Evolutionary conservation across 92 coral and sea anemone species (phyloP).

Genomic region (Paramuricea clavata): DNA sequence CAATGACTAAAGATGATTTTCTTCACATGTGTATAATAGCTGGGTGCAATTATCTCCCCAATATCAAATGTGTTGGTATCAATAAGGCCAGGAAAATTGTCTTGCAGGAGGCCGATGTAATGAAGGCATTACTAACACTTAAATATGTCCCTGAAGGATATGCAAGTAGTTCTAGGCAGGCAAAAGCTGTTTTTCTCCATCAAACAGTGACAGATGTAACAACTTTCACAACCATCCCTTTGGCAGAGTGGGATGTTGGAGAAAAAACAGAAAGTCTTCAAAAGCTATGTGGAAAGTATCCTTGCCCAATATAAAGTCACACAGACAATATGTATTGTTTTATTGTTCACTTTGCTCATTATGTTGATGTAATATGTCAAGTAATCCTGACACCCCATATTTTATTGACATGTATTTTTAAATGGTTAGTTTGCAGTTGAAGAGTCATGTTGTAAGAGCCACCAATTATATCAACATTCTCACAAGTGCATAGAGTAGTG

Average conservation of each 20-base stretch:
- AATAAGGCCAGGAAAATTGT: constrained; percentile 8
- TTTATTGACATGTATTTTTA: no score
- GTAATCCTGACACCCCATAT: no score
- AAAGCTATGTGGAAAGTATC: background rate
- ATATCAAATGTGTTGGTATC: no score
- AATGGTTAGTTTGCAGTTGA: no score
- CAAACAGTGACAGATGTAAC: background rate
- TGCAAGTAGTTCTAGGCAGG: background rate
- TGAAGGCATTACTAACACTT: background rate
- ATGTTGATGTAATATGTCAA: no score
- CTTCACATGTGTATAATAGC: constrained; percentile 47
- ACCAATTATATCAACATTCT: no score
- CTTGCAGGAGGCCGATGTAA: background rate
- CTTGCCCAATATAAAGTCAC: no score
- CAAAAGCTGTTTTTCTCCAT: background rate
- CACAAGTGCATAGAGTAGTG: no score
- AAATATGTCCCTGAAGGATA: background rate
- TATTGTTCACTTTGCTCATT: no score
- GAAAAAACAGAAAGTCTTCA: background rate
- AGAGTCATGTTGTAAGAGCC: no score
- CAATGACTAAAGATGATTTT: constrained; percentile 13
- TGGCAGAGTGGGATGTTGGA: background rate
- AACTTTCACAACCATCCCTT: background rate
- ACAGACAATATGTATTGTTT: no score
- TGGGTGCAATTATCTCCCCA: constrained; percentile 38